Evolutionary conservation across 2,888 invertebrate species (phyloP), one percentile per base, ranked within the genome.

Genomic region (Pseudococcus longispinus): DNA sequence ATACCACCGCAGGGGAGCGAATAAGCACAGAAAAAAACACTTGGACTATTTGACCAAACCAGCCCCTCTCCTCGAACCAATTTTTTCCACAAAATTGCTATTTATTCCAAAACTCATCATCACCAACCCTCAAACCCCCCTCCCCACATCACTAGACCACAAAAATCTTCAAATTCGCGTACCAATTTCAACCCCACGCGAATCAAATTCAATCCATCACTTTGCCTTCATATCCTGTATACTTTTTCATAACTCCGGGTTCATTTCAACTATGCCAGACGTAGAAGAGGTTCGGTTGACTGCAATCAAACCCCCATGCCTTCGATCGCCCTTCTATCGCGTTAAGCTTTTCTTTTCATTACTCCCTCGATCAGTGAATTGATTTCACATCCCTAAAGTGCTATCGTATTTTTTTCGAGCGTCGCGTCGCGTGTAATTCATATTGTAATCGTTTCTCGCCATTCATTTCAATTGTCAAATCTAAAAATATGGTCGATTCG

Each of bases 371-470:
- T 70, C 70, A 29, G 70, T 29, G 70, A 70, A 70, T 70, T 70
- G 70, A 70, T 70, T 70, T 70, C 70, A 70, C 70, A 70, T 70
- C 70, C 70, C 70, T 18, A 70, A 70, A 70, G 70, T 29, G 70
- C 29, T 70, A 18, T 70, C 29, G 18, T 1, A 29, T 18, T 32
- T 70, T 70, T 70, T 70, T 70, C 70, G 29, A 70, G 26, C 65
- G 26, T 70, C 70, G 29, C 29, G 18, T 70, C 70, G 70, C 29
- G 70, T 70, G 70, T 70, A 70, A 70, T 70, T 70, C 70, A 70
- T 70, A 70, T 70, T 70, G 70, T 29, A 70, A 70, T 70, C 26
- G 70, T 70, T 70, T 18, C 70, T 29, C 29, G n/a, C 32, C 29
- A 29, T 18, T 13, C 6, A 70, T 70, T 60, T 70, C 70, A 18